Base-by-base conservation (phyloP, 2,797 vertebrate genomes). In the Poeciliopsis presidionis region DNA sequence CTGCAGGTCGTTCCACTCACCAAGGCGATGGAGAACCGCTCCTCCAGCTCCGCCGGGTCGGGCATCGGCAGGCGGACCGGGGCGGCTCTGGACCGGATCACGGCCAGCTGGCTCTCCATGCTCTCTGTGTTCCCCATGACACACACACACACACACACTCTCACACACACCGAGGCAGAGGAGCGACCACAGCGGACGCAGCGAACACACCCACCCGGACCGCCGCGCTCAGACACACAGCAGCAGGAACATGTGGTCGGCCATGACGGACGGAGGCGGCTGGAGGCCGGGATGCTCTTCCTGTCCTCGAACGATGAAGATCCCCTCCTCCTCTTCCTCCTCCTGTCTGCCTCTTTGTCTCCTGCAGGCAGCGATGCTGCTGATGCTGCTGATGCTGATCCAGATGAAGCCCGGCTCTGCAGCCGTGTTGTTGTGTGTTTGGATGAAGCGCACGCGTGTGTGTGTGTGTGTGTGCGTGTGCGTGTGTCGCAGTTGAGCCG, bases 11-110 rank as follows among this genome's bases (percentile, higher is more conserved):
- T 14, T n/a, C 7, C 33, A 72, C 16, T 84, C 74, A 98, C 98
- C 97, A 99, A 91, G 7, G 98, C 98, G 72, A 97, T 95, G 80
- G 97, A 97, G 92, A 99, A 99, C 41, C 97, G 94, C 92, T 99
- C 98, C 93, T 99, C 98, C 94, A 99, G 95, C 90, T 98, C 97
- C 0, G 95, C 94, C 2, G 97, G 96, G 86, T 98, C 98, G 0
- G 98, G 98, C 97, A 98, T 97, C n/a, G 97, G 98, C 85, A 98
- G 96, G 85, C 97, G 97, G 63, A 97, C 95, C 5, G 97, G 97
- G 61, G 96, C 95, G 36, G 90, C 95, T 94, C 97, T 96, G 81
- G 97, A 97, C 93, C 96, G 95, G 91, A 98, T 96, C 86, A 98
- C 98, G 0, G 96, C 97, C 91, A 97, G 96, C 93, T 97, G 97